Evolutionary conservation across 2,888 invertebrate genomes (phyloP).

Genomic region (Drosophila buzzatii): DNA sequence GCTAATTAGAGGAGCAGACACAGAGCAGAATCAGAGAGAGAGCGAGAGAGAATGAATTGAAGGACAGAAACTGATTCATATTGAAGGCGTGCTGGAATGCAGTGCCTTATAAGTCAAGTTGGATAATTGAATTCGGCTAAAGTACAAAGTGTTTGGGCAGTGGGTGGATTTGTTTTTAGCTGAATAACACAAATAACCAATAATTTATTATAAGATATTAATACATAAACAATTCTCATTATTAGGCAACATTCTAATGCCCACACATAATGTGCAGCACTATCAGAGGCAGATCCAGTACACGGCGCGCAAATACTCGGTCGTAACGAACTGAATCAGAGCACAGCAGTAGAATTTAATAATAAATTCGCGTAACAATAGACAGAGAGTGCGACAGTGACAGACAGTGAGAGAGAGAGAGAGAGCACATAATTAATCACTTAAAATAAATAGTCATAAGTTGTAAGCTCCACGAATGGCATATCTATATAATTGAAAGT

Average conservation of each 20-base stretch:
- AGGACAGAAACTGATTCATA: slow-evolving; percentile 33
- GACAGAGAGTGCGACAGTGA: slow-evolving; percentile 1
- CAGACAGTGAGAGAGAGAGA: slow-evolving; percentile 10
- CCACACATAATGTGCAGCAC: slow-evolving; percentile 84
- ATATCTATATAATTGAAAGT: slow-evolving; percentile 60
- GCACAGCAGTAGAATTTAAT: slow-evolving; percentile 43
- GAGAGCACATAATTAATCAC: slow-evolving; percentile 50
- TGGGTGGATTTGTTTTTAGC: slow-evolving; percentile 47
- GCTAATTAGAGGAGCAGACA: slow-evolving; percentile 66
- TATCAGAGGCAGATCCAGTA: slow-evolving; percentile 85
- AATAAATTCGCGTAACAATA: slow-evolving; percentile 39
- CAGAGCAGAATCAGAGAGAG: neutral
- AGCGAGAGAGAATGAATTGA: slow-evolving; percentile 13
- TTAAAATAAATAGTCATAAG: slow-evolving; percentile 71
- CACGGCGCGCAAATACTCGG: slow-evolving; percentile 84
- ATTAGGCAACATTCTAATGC: slow-evolving; percentile 83
- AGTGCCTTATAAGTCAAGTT: slow-evolving; percentile 52
- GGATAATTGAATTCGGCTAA: slow-evolving; percentile 69
- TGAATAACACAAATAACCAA: slow-evolving; percentile 28
- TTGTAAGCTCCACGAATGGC: slow-evolving; percentile 68
- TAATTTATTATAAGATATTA: slow-evolving; percentile 49
- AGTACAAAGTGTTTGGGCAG: slow-evolving; percentile 44
- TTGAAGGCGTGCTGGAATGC: slow-evolving; percentile 63
- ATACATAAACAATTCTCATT: slow-evolving; percentile 69
- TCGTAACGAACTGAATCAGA: slow-evolving; percentile 79